phyloP scores from a whole-genome alignment of 2,797 vertebrate genomes.

The Gadopsis marmoratus region DNA sequence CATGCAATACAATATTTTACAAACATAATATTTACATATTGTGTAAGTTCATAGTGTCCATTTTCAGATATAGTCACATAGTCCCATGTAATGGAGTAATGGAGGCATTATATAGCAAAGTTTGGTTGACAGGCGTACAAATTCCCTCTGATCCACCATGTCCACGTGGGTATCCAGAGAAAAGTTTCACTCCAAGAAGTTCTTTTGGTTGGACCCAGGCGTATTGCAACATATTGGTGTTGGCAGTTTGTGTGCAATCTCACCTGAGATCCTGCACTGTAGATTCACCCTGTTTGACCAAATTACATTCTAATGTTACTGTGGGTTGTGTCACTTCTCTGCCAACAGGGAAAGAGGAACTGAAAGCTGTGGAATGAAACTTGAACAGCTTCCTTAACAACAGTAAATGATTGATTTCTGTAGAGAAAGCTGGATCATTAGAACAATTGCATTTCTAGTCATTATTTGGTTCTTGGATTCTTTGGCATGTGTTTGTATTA shows the following conservation, averaged over 20 bases:
- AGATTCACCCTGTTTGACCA: slow-evolving; percentile 25
- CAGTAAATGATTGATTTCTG: neutral
- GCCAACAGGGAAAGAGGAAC: slow-evolving; percentile 35
- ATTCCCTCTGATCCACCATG: neutral
- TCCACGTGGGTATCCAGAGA: slow-evolving; percentile 18
- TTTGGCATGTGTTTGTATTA: neutral
- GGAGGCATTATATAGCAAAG: neutral
- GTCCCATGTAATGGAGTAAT: neutral
- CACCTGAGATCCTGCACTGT: neutral
- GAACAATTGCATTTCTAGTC: neutral
- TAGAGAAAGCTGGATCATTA: slow-evolving; percentile 8
- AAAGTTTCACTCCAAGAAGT: neutral
- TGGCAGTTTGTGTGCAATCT: neutral
- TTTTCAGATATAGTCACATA: slow-evolving; percentile 41
- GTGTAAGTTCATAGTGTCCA: slow-evolving; percentile 63
- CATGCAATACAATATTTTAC: slow-evolving; percentile 41
- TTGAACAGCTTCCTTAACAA: slow-evolving; percentile 26
- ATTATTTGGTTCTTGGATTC: neutral
- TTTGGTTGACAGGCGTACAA: neutral
- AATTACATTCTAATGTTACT: slow-evolving; percentile 16
- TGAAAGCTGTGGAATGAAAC: slow-evolving; percentile 36
- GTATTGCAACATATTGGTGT: neutral
- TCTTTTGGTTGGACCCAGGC: neutral
- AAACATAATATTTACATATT: slow-evolving; percentile 57
- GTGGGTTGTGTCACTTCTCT: slow-evolving; percentile 25